These are phyloP conservation scores for Mylabris phalerata DNA, from an alignment of 1,140 invertebrate genomes.

Conservation along the genomic window DNA sequence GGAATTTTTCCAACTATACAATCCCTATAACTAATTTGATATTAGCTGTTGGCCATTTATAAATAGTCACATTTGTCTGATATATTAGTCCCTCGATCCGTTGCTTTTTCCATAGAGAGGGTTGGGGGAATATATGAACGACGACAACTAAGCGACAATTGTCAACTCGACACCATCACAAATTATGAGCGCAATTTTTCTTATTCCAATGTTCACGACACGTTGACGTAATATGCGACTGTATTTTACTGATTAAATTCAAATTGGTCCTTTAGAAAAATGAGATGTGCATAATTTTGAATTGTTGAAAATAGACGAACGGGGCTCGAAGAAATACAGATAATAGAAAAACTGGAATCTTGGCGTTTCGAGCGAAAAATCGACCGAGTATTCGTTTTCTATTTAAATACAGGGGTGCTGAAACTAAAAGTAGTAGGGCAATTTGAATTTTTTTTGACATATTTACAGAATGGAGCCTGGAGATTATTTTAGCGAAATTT, in stretches of 20 bases:
- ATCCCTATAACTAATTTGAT: conserved; percentile 21
- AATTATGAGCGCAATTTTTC: conserved; percentile 35
- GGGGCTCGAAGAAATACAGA: no score
- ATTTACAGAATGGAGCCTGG: no score
- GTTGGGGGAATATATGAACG: no score
- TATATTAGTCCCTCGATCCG: conserved; percentile 28
- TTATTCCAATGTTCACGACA: conserved; percentile 28
- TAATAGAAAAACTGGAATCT: no score
- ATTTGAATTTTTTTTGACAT: no score
- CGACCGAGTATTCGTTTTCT: no score
- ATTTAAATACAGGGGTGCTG: no score
- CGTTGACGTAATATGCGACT: conserved; percentile 8
- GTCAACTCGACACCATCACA: conserved; percentile 34
- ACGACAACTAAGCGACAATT: conserved; percentile 15
- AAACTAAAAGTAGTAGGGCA: no score
- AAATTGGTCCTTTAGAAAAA: conserved; percentile 11
- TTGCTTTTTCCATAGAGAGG: not conserved
- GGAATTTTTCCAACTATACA: no score
- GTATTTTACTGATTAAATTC: conserved; percentile 21
- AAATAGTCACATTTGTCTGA: conserved; percentile 24
- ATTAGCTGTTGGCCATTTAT: conserved; percentile 22
- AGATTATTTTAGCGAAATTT: no score
- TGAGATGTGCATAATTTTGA: conserved; percentile 1
- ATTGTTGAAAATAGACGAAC: no score
- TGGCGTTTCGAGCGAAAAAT: no score